Evolutionary conservation across 2,797 vertebrate genomes (phyloP).

Genomic region (Carapus acus): DNA sequence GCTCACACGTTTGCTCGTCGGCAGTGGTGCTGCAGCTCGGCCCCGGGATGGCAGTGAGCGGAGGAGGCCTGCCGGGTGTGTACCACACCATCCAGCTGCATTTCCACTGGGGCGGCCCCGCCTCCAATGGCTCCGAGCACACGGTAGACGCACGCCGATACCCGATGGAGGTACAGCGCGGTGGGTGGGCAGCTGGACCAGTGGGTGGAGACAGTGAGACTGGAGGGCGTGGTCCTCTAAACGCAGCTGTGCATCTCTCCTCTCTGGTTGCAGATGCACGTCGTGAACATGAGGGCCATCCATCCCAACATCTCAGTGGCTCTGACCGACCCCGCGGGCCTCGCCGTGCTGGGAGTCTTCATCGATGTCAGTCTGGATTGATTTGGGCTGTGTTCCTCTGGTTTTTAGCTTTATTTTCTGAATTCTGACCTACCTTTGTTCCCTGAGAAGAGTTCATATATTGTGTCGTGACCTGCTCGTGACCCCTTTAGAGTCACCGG

Average conservation of each 20-base stretch:
- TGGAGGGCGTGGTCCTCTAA: too few species aligned
- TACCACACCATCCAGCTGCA: conserved; percentile 79
- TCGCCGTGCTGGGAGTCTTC: conserved; percentile 80
- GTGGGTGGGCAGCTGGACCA: conserved; percentile 40
- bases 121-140: conserved; percentile 78
- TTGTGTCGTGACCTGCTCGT: too few species aligned
- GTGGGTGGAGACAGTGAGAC: conserved; percentile 4
- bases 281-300: conserved; percentile 78
- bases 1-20: conserved; percentile 9
- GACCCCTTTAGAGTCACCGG: too few species aligned
- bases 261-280: conserved; percentile 71
- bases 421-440: too few species aligned
- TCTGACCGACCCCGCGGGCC: conserved; percentile 70
- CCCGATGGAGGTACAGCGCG: conserved; percentile 81
- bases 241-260: neutral
- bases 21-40: conserved; percentile 74
- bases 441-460: too few species aligned
- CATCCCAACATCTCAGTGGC: conserved; percentile 72
- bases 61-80: conserved; percentile 71
- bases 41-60: conserved; percentile 71
- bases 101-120: conserved; percentile 81
- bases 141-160: conserved; percentile 69
- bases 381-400: too few species aligned
- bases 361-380: conserved; percentile 68
- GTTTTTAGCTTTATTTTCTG: too few species aligned